Evolutionary conservation across 2,888 invertebrate species (phyloP).

Genomic region (Lamellibrachia satsuma): DNA sequence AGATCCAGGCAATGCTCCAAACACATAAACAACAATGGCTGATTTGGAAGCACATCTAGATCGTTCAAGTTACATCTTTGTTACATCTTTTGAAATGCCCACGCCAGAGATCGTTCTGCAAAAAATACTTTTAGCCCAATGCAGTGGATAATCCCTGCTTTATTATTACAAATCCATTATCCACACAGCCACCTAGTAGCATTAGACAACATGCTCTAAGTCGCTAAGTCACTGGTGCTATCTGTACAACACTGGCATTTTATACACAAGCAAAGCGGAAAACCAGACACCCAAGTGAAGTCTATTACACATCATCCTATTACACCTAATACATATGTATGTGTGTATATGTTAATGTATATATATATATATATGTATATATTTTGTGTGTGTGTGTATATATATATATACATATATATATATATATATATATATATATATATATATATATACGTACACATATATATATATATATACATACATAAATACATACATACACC

Average conservation of each 20-base stretch:
- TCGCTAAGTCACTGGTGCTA: not conserved
- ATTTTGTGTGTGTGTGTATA: not conserved
- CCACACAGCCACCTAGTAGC: not conserved
- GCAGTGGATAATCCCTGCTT: not conserved
- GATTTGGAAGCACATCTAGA: not conserved
- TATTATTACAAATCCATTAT: not conserved
- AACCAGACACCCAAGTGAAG: constrained; percentile 14
- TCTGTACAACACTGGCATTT: not conserved
- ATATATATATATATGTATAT: not conserved
- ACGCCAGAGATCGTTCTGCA: not conserved
- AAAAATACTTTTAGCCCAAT: not conserved
- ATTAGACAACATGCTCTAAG: not conserved
- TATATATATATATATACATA: not conserved
- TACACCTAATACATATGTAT: not conserved
- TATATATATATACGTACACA: not conserved
- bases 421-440: not conserved
- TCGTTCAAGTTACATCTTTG: not conserved
- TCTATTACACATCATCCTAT: constrained; percentile 7
- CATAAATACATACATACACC: not conserved
- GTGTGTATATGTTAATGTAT: not conserved
- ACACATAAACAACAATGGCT: not conserved
- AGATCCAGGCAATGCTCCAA: not conserved
- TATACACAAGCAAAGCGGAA: constrained; percentile 2
- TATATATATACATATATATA: not conserved
- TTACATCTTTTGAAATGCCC: not conserved